A percentile compares a stretch with the other conserved stretches of the same genome.
These are phyloP conservation scores for Tympanoctomys barrerae DNA, from an alignment of 2,797 vertebrate genomes.

Conservation along the genomic window DNA sequence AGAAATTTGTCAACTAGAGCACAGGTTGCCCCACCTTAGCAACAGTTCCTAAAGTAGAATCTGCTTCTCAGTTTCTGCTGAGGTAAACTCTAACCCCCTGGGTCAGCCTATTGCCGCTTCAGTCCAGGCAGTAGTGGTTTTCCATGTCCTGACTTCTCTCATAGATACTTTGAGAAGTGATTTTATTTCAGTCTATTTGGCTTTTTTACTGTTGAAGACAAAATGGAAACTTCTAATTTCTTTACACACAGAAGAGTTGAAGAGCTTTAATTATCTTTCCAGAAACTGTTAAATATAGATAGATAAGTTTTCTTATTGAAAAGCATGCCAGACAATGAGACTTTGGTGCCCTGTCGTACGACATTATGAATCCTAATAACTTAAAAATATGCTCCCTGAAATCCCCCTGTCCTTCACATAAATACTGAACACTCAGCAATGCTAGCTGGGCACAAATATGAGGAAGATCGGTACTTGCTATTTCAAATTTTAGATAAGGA, in stretches of 20 bases:
- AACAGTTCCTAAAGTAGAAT: not conserved
- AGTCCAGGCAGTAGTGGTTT: not conserved
- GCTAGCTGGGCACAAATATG: not conserved
- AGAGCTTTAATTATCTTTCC: not conserved
- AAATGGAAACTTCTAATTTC: not conserved
- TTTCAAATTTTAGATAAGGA: slow-evolving; percentile 18
- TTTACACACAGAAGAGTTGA: not conserved
- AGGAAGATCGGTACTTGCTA: not conserved
- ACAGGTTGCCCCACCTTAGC: not conserved
- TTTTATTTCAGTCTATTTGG: not conserved
- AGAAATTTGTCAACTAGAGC: not conserved
- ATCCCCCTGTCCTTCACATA: not conserved
- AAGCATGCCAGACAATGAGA: not conserved
- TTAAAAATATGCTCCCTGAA: slow-evolving; percentile 15
- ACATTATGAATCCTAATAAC: not conserved
- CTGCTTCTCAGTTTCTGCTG: not conserved
- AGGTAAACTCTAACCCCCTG: not conserved
- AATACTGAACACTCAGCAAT: not conserved
- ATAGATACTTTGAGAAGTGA: not conserved
- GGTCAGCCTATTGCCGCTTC: not conserved
- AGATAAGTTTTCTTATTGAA: not conserved
- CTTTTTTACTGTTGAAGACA: not conserved
- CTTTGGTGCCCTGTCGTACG: not conserved
- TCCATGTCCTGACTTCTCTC: not conserved
- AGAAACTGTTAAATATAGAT: not conserved